Conservation (phyloP, 2,113 vertebrate genomes). For the Taxidea taxus region DNA sequence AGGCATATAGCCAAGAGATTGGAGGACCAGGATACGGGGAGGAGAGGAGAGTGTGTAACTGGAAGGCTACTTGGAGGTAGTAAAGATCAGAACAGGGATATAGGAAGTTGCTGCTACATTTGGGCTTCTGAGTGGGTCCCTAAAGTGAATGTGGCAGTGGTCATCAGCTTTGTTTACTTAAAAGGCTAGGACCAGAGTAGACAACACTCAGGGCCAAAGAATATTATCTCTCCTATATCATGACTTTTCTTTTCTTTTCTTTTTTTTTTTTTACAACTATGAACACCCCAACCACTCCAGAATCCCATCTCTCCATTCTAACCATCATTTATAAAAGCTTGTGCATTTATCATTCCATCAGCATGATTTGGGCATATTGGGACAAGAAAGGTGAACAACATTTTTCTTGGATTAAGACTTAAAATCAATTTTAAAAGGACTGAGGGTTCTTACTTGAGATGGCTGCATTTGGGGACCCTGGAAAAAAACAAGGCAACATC, state of each 20-base stretch:
- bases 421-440: neutral
- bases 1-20: neutral
- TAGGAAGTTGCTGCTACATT: neutral
- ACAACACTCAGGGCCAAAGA: neutral
- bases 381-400: neutral
- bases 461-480: neutral
- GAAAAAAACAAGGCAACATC: neutral
- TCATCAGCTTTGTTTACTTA: neutral
- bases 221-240: neutral
- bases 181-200: neutral
- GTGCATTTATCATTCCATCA: neutral
- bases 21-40: neutral
- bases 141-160: neutral
- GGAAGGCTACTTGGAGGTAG: neutral
- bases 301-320: neutral
- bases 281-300: neutral
- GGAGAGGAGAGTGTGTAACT: neutral
- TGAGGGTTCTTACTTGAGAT: neutral
- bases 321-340: neutral
- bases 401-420: slow-evolving; percentile 10
- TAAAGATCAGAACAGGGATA: neutral
- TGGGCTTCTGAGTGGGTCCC: neutral
- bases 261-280: neutral
- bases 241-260: neutral
- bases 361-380: neutral